Conservation (phyloP, 2,888 invertebrate species). For the Tholera decimalis region DNA sequence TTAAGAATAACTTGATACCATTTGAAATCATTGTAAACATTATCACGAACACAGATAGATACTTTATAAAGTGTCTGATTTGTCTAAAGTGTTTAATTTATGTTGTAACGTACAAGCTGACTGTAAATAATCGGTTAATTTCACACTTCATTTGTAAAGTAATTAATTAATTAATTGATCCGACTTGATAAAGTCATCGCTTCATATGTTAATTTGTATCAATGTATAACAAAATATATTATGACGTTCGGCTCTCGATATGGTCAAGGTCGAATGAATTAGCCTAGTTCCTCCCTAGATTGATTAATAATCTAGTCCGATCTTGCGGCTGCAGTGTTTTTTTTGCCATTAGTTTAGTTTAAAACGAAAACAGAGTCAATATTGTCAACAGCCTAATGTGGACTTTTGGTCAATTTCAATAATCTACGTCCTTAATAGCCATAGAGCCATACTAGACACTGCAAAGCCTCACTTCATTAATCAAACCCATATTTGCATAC, state of each 20-base stretch:
- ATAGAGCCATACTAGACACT: not conserved
- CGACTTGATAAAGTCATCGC: not conserved
- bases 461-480: not conserved
- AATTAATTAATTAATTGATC: constrained; percentile 8
- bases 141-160: constrained; percentile 18
- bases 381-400: not conserved
- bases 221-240: not conserved
- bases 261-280: not conserved
- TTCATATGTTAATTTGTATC: not conserved
- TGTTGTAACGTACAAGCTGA: constrained; percentile 11
- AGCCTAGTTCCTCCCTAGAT: not conserved
- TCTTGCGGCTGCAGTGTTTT: not conserved
- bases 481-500: not conserved
- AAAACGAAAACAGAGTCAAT: not conserved
- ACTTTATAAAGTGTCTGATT: constrained; percentile 13
- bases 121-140: constrained; percentile 27
- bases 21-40: constrained; percentile 42
- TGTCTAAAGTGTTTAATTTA: constrained; percentile 26
- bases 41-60: constrained; percentile 20
- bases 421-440: not conserved
- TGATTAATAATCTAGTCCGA: not conserved
- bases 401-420: not conserved
- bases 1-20: constrained; percentile 19
- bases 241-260: not conserved
- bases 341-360: not conserved